Conservation (phyloP, 1,140 invertebrate species). For the Calephelis nemesis region DNA sequence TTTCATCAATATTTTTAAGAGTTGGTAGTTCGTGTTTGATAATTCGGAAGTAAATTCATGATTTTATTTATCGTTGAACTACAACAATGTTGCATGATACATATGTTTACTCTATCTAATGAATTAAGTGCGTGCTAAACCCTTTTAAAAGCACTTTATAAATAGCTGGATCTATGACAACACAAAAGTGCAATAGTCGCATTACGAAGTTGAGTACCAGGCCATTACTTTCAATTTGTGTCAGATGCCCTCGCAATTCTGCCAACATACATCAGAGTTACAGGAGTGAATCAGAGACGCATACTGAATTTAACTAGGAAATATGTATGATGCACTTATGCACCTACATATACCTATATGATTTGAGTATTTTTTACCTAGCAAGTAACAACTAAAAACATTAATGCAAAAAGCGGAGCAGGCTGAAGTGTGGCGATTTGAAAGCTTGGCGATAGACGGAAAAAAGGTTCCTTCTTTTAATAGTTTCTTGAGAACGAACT, state of each 20-base stretch:
- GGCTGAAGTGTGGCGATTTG: no score
- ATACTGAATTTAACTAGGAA: conserved; percentile 14
- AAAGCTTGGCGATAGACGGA: no score
- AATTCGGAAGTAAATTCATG: no score
- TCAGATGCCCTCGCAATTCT: conserved; percentile 15
- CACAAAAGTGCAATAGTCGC: conserved; percentile 16
- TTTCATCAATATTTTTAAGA: no score
- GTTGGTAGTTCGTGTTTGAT: no score
- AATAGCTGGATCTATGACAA: conserved; percentile 2
- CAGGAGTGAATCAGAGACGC: conserved; percentile 12
- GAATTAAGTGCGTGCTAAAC: not conserved
- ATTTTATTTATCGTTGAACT: no score
- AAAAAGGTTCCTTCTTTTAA: no score
- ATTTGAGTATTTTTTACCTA: not conserved
- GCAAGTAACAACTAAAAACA: no score
- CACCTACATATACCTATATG: not conserved
- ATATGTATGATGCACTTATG: conserved; percentile 1
- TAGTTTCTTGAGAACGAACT: no score
- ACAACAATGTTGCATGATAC: not conserved
- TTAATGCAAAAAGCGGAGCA: no score
- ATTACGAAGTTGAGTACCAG: conserved; percentile 14
- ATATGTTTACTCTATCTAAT: not conserved
- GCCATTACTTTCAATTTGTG: conserved; percentile 16
- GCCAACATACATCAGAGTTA: conserved; percentile 18
- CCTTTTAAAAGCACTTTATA: conserved; percentile 10